Conservation (phyloP, 2,113 vertebrate genomes). For the Dicerorhinus sumatrensis region DNA sequence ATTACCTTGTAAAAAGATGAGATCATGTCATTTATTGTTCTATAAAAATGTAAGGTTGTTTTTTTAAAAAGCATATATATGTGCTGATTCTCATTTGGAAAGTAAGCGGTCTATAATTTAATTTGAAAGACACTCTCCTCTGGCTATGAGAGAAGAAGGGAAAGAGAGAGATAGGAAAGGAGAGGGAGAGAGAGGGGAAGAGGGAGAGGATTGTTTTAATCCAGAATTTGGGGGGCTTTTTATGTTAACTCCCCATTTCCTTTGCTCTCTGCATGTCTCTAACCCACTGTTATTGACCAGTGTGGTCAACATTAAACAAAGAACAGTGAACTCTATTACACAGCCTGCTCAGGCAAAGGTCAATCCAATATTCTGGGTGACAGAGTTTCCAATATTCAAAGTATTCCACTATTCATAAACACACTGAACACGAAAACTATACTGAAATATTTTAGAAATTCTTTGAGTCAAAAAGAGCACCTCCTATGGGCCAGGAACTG, state of each 20-base stretch:
- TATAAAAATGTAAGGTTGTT: constrained; percentile 66
- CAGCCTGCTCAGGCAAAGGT: constrained; percentile 40
- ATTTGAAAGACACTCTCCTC: constrained; percentile 59
- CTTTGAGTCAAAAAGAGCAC: constrained; percentile 14
- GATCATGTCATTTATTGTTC: constrained; percentile 77
- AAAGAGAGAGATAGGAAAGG: not conserved
- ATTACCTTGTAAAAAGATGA: constrained; percentile 76
- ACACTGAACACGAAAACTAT: not conserved
- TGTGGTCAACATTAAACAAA: constrained; percentile 56
- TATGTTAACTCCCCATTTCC: constrained; percentile 6
- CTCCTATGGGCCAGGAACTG: not conserved
- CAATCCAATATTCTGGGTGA: constrained; percentile 59
- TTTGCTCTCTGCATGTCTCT: constrained; percentile 27
- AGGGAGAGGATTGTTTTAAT: not conserved
- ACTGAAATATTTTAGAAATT: constrained; percentile 48
- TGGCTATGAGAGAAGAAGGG: not conserved
- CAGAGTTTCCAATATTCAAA: constrained; percentile 44
- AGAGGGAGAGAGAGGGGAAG: not conserved
- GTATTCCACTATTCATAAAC: constrained; percentile 37
- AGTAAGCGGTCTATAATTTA: constrained; percentile 53
- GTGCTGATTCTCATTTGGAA: constrained; percentile 58
- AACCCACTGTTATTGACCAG: constrained; percentile 25
- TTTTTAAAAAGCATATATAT: not conserved
- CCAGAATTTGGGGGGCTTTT: not conserved
- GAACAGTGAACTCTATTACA: constrained; percentile 29